A percentile compares a stretch with the other conserved stretches of the same genome.
phyloP scores from a whole-genome alignment of 37 sponge, comb jelly and placozoan genomes.

The Cladorhizidae sp. region DNA sequence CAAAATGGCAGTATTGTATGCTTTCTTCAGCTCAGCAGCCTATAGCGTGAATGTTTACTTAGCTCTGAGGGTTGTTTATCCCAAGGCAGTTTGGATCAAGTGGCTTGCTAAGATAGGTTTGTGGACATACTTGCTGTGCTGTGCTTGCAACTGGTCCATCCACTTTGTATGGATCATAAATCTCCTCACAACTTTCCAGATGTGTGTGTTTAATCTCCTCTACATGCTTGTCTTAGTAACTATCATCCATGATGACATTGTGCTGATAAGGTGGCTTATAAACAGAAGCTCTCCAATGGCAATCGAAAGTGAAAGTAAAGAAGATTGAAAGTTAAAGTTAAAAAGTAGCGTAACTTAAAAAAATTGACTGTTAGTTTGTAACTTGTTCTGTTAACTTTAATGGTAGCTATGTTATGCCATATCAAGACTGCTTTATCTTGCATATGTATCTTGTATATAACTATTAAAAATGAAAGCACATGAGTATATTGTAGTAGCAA shows the following conservation, averaged over 20 bases:
- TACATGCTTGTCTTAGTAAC: constrained; percentile 30
- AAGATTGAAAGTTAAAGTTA: too few relatives aligned
- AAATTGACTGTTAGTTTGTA: too few relatives aligned
- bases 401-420: too few relatives aligned
- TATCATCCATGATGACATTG: constrained; percentile 64
- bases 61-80: constrained; percentile 83
- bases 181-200: constrained; percentile 1
- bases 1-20: constrained; percentile 79
- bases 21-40: constrained; percentile 61
- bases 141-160: constrained; percentile 71
- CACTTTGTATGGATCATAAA: constrained; percentile 66
- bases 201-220: constrained; percentile 22
- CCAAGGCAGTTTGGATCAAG: constrained; percentile 38
- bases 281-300: constrained; percentile 36
- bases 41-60: constrained; percentile 81
- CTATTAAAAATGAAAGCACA: too few relatives aligned
- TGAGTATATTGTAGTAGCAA: too few relatives aligned
- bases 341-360: too few relatives aligned
- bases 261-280: constrained; percentile 64
- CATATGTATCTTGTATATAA: too few relatives aligned
- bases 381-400: too few relatives aligned
- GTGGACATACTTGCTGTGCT: constrained; percentile 59
- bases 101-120: constrained; percentile 37
- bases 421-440: too few relatives aligned
- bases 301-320: too few relatives aligned